Base-by-base conservation (phyloP, 2,797 vertebrate genomes). In the Pangasius mekongensis region DNA sequence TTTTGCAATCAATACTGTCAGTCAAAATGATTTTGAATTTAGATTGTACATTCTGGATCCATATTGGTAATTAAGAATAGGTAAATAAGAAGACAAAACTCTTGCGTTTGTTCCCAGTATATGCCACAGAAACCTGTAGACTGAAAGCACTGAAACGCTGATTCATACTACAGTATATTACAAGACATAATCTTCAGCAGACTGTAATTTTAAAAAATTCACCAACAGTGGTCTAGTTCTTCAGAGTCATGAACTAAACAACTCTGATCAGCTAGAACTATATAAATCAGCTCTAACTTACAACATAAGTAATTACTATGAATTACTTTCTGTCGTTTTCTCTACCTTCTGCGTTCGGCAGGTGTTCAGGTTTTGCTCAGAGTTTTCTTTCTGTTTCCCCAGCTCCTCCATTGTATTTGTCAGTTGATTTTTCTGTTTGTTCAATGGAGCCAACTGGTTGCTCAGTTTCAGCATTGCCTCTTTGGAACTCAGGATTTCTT, bases 291-390 rank as follows among this genome's bases (percentile, higher is more conserved):
- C 47, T n/a, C 58, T 52, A 54, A 85, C 20, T 33, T 52, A 67
- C n/a, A 36, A 71, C 8, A 54, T 24, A 56, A 13, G 10, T 54
- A 77, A 62, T 76, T 22, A 74, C 56, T 71, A 85, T 18, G 7
- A 66, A 81, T 16, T 18, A 20, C 11, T 56, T n/a, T 47, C 16
- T 47, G 33, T 83, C 1, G 3, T n/a, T 58, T 43, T 86, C 8
- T 47, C 39, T 92, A 91, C 96, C 96, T 95, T 96, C 1, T 93
- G 86, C 0, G 2, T 16, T 49, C 88, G 84, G 78, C 96, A 97
- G 24, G 84, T 87, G 86, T 74, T 0, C 67, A 96, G 56, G 33
- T 0, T 36, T 2, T 14, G 66, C 0, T 60, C 90, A 5, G 24
- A 0, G 0, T 64, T 80, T 0, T 1, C 0, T 1, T 14, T 5